Base-by-base conservation (phyloP, 2,797 vertebrate genomes). In the Falco concolor region DNA sequence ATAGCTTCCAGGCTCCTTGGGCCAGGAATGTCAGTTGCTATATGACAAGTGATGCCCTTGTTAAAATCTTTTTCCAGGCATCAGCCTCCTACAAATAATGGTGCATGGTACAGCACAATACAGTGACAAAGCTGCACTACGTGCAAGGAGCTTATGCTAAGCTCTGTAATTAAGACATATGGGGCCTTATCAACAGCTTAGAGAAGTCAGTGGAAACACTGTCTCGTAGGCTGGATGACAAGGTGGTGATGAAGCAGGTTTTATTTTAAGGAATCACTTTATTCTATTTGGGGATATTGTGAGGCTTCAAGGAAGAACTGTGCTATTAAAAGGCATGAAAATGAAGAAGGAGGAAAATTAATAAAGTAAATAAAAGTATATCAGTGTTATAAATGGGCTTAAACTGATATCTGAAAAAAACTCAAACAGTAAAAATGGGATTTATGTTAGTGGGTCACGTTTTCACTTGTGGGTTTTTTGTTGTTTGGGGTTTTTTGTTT, bases 131-230 rank as follows among this genome's bases (percentile, higher is more conserved):
- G 57, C 93, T 87, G 40, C 17, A 45, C 73, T 78, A 82, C 87
- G 80, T 92, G 73, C 67, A 88, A 82, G 84, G 87, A 95, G 87
- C 95, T 95, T 96, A 87, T 80, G 92, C 49, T 96, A 92, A 96
- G 87, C 90, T 90, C 84, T 80, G 68, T 96, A 94, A 92, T 96
- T 93, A 94, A 95, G 92, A 94, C 89, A 94, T 96, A 94, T 91
- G 95, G 75, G 61, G 68, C 64, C 68, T 87, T 92, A 96, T 81
- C 89, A 78, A 77, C 90, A 87, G 93, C 92, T 96, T 94, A 94
- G 78, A 91, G 70, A 91, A 95, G 85, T 68, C 70, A 84, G 88
- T 93, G 93, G 85, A 90, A 96, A 93, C 83, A 67, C 52, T 87
- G 77, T 74, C 59, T 91, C 5, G n/a, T 94, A 84, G 87, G 86